Conservation (phyloP, 2,888 invertebrate species). For the Lymantria monacha region DNA sequence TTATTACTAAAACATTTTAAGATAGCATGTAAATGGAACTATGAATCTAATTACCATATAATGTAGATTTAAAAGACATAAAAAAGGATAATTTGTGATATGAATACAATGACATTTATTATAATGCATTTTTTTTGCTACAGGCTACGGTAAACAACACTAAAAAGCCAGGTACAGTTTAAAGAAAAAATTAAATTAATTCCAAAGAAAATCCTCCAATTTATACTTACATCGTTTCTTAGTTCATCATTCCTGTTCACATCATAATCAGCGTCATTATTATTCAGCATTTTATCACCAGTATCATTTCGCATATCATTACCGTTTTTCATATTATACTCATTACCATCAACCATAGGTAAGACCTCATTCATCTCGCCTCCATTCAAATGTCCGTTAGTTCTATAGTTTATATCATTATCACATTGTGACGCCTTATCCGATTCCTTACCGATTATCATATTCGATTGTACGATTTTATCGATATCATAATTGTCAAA, state of each 20-base stretch:
- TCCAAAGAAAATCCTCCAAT: neutral
- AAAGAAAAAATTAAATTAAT: neutral
- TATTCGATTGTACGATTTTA: constrained; percentile 59
- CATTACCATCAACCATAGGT: constrained; percentile 36
- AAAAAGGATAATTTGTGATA: too few species aligned
- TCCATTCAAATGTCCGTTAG: constrained; percentile 26
- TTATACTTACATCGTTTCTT: constrained; percentile 51
- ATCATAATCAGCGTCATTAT: constrained; percentile 38
- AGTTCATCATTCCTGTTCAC: constrained; percentile 42
- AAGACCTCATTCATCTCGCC: constrained; percentile 25
- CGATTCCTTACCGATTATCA: constrained; percentile 58
- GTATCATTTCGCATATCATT: constrained; percentile 35
- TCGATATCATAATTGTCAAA: constrained; percentile 49
- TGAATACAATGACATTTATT: too few species aligned
- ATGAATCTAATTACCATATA: too few species aligned
- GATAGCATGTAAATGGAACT: too few species aligned
- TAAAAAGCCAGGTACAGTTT: too few species aligned
- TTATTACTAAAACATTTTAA: too few species aligned
- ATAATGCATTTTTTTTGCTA: too few species aligned
- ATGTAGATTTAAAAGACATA: too few species aligned
- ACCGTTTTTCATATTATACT: constrained; percentile 45
- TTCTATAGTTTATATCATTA: constrained; percentile 32
- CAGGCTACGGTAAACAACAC: too few species aligned
- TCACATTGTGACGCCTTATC: constrained; percentile 49
- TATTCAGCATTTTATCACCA: constrained; percentile 38